Evolutionary conservation across 2,113 vertebrate species (phyloP).

Genomic region (Notarius quadriscutis): DNA sequence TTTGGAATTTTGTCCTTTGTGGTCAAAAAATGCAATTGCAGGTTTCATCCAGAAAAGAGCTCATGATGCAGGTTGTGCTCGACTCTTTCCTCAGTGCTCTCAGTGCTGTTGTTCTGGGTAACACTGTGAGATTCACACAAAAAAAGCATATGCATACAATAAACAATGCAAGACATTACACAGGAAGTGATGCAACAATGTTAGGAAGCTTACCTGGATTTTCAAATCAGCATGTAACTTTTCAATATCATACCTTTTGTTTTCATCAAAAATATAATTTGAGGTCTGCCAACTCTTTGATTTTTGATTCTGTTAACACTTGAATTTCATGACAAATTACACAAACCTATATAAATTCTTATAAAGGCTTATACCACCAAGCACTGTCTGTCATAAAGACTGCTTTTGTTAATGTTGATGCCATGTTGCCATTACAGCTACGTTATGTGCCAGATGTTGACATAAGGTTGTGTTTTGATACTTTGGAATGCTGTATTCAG

Average conservation of each 20-base stretch:
- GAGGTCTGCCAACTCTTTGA: not conserved
- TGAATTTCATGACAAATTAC: not conserved
- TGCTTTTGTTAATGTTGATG: not conserved
- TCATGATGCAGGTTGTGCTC: not conserved
- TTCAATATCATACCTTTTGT: not conserved
- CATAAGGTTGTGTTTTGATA: not conserved
- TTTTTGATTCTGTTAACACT: not conserved
- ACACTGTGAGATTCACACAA: conserved; percentile 1
- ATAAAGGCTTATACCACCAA: not conserved
- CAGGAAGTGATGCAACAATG: not conserved
- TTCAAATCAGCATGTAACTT: not conserved
- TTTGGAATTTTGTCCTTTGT: not conserved
- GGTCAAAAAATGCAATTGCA: not conserved
- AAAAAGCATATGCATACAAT: not conserved
- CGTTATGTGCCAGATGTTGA: too few species aligned
- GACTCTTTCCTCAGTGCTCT: not conserved
- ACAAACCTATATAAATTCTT: not conserved
- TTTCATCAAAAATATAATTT: not conserved
- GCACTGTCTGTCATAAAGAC: not conserved
- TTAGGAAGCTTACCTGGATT: not conserved
- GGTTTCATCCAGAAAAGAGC: not conserved
- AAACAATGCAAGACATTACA: not conserved
- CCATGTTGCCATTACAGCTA: not conserved
- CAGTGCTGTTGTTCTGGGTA: not conserved
- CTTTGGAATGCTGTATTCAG: not conserved